Evolutionary conservation across 2,888 invertebrate genomes (phyloP), one percentile per base, ranked within the genome.

Genomic region (Baronia brevicornis): DNA sequence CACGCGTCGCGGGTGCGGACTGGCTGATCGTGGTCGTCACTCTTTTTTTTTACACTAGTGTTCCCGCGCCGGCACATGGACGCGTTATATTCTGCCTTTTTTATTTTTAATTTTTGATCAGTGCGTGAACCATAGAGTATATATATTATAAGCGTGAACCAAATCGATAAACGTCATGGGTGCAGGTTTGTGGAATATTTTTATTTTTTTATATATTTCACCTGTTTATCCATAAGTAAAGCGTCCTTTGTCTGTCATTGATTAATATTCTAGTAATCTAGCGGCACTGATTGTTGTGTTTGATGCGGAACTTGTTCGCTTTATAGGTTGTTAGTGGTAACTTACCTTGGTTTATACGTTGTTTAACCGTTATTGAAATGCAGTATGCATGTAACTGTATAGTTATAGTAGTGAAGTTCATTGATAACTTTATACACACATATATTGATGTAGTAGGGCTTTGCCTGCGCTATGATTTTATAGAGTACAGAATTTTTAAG

Each of bases 101-200:
- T 30, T 57, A 61, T 54, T 63, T 66, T 63, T 64, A 59, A 51
- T 51, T 59, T 47, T 59, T 56, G 48, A 46, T 51, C 41, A 44
- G 57, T 60, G 58, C 56, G 54, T 59, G 61, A 53, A 41, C 31
- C n/a, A n/a, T n/a, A n/a, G n/a, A n/a, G n/a, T n/a, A n/a, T n/a
- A n/a, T n/a, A n/a, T n/a, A n/a, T n/a, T n/a, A n/a, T n/a, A n/a
- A 24, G 33, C 31, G 38, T 36, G 36, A 35, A 57, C 54, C 54
- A 47, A 36, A 33, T 42, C 45, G 49, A 45, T 51, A 51, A 57
- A 46, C 28, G 39, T 46, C 54, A 54, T 54, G 55, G 67, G 63
- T 65, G 54, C 60, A 70, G 70, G 75, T 75, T 53, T 39, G 72
- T 68, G 44, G 46, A 34, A 46, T 40, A 35, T 44, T 25, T 36